A percentile compares a stretch with the other conserved stretches of the same genome.
Conservation (phyloP, 2,797 vertebrate species). For the Hyperoplus lanceolatus region DNA sequence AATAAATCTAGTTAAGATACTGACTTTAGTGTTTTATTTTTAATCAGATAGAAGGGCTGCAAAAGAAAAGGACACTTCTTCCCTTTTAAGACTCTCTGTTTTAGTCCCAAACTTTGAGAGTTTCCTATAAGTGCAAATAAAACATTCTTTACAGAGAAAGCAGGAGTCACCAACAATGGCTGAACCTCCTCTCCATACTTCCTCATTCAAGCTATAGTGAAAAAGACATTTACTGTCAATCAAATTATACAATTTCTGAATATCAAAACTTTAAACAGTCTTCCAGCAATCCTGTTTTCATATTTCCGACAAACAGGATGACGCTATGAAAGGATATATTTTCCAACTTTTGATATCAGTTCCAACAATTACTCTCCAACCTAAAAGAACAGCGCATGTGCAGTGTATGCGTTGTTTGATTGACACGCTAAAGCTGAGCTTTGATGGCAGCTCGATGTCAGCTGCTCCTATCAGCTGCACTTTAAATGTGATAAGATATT, state of each 20-base stretch:
- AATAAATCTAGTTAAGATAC: background rate
- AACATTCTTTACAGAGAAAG: background rate
- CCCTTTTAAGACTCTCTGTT: background rate
- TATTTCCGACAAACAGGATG: background rate
- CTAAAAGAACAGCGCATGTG: background rate
- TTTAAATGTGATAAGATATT: conserved; percentile 62
- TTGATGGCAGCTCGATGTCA: conserved; percentile 48
- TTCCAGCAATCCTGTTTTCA: background rate
- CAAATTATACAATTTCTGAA: background rate
- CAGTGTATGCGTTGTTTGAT: conserved; percentile 35
- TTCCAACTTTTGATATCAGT: background rate
- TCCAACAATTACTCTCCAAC: background rate
- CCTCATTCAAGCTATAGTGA: background rate
- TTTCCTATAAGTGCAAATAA: background rate
- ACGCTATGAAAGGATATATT: background rate
- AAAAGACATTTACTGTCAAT: background rate
- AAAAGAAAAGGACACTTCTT: background rate
- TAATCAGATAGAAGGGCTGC: background rate
- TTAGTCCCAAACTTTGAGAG: background rate
- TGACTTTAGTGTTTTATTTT: background rate
- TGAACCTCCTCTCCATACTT: background rate
- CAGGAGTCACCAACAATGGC: background rate
- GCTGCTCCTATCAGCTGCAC: conserved; percentile 52
- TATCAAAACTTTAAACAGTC: background rate
- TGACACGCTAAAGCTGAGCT: conserved; percentile 39